Conservation (phyloP, 2,797 vertebrate species). For the Hapalemur alaotrensis region DNA sequence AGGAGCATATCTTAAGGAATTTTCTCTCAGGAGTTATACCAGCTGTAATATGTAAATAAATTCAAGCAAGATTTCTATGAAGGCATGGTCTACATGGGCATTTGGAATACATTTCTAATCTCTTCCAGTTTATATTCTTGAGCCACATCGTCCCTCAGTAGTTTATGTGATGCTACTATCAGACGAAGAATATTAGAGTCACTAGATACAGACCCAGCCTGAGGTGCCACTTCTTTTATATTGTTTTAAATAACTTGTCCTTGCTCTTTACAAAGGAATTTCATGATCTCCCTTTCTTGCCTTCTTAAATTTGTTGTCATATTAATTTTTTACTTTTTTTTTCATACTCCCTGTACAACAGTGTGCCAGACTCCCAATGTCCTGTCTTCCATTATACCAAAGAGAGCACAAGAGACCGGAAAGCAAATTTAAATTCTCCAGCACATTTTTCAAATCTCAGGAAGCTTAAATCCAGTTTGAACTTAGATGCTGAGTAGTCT, state of each 20-base stretch:
- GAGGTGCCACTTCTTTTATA: not conserved
- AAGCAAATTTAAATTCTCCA: slow-evolving; percentile 40
- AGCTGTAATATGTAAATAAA: not conserved
- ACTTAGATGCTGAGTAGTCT: not conserved
- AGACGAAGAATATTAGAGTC: not conserved
- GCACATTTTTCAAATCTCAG: not conserved
- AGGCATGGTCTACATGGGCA: not conserved
- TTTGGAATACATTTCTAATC: not conserved
- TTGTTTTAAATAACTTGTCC: slow-evolving; percentile 30
- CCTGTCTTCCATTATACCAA: not conserved
- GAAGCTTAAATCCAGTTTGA: slow-evolving; percentile 45
- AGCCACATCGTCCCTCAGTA: not conserved
- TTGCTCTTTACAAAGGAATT: not conserved
- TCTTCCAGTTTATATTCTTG: not conserved
- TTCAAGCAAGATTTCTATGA: not conserved
- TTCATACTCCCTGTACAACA: not conserved
- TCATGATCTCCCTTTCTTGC: not conserved
- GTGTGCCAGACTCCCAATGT: not conserved
- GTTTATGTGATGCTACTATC: not conserved
- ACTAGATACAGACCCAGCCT: not conserved
- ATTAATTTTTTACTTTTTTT: not conserved
- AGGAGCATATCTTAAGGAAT: not conserved
- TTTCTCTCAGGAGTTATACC: not conserved
- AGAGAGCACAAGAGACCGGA: not conserved
- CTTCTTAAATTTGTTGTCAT: not conserved